Percentiles rank a stretch among this genome's conserved stretches.
These are phyloP conservation scores for Gobio occitaniae DNA, from an alignment of 2,797 vertebrate genomes.

Conservation along the genomic window DNA sequence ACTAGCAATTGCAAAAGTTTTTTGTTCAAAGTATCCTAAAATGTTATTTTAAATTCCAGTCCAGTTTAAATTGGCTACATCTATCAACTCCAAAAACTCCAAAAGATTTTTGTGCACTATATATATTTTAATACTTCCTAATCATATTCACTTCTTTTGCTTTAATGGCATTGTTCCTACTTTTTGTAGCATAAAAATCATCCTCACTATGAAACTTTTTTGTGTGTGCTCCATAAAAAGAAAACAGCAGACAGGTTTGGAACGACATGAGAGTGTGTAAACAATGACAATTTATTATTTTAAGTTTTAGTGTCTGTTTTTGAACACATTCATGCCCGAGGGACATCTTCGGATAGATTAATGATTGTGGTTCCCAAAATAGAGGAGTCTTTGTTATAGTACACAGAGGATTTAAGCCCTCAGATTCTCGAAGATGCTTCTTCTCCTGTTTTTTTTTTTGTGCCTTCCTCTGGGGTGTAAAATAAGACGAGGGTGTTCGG, in stretches of 20 bases:
- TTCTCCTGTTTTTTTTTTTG: constrained; percentile 15
- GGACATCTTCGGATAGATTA: constrained; percentile 18
- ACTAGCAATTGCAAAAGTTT: neutral
- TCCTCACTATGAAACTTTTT: neutral
- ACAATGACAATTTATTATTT: constrained; percentile 4
- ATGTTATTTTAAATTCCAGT: too few relatives aligned
- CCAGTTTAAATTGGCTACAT: neutral
- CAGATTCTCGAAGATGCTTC: constrained; percentile 15
- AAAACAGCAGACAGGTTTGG: neutral
- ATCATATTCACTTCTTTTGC: neutral
- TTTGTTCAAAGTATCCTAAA: too few relatives aligned
- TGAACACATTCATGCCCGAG: neutral
- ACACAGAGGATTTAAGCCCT: constrained; percentile 67
- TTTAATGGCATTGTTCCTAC: neutral
- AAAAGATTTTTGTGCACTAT: neutral
- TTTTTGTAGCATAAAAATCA: neutral
- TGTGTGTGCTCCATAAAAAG: neutral
- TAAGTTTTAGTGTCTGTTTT: constrained; percentile 4
- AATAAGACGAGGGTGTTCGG: constrained; percentile 47
- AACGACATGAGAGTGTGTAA: neutral
- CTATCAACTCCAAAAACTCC: neutral
- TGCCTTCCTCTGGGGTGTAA: constrained; percentile 36
- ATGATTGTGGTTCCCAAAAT: constrained; percentile 19
- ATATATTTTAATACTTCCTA: neutral
- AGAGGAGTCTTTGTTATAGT: constrained; percentile 57